These are phyloP conservation scores for Mimumesa dahlbomi DNA, from an alignment of 2,888 invertebrate species.

Conservation along the genomic window DNA sequence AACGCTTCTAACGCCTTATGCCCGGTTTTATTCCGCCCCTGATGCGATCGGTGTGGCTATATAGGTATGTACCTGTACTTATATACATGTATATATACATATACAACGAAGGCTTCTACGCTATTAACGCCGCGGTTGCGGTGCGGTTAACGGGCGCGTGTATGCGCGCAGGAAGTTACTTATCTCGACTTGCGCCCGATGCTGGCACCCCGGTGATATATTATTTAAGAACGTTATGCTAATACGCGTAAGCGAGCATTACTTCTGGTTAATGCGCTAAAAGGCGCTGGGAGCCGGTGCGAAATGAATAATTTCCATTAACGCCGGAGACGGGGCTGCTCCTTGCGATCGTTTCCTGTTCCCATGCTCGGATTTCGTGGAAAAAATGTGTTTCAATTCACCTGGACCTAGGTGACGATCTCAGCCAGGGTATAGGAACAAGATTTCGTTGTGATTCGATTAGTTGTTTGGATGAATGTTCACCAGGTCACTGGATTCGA, in stretches of 20 bases:
- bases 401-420: no score
- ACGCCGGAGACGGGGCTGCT: conserved; percentile 18
- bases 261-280: conserved; percentile 22
- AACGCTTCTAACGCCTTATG: conserved; percentile 22
- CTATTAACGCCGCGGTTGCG: conserved; percentile 65
- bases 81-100: no score
- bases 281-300: neutral
- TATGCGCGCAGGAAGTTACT: conserved; percentile 70
- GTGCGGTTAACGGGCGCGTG: conserved; percentile 59
- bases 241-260: conserved; percentile 65
- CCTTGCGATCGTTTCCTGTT: conserved; percentile 6
- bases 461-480: no score
- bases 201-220: conserved; percentile 70
- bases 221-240: conserved; percentile 74
- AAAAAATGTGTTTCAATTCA: no score
- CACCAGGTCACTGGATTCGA: no score
- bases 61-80: conserved; percentile 13
- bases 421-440: no score
- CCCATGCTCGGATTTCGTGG: no score
- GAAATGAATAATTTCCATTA: conserved; percentile 22
- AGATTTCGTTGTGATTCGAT: no score
- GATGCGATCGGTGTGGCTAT: conserved; percentile 40
- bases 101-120: conserved; percentile 31
- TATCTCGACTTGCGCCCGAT: conserved; percentile 68
- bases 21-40: conserved; percentile 34